Base-by-base conservation (phyloP, 1,140 invertebrate genomes). In the Calycopis cecrops region DNA sequence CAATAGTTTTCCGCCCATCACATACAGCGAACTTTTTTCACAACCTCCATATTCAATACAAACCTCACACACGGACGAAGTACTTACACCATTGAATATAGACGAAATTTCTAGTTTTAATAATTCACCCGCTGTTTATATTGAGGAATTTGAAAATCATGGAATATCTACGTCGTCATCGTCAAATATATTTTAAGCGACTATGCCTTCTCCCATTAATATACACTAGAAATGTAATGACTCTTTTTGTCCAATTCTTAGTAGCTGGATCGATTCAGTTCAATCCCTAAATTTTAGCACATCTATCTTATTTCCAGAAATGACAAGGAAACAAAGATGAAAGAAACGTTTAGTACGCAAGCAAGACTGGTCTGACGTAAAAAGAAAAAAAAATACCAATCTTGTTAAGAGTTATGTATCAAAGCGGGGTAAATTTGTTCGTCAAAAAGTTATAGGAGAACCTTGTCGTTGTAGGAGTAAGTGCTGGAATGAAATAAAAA, bases 351-450 rank as follows among this genome's bases (percentile, higher is more conserved):
- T 48, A 9, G 47, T 48, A 21, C 9, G 28, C 21, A 48, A 11
- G 11, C 18, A 48, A 21, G 28, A 48, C 18, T 48, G 47, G 47
- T 48, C 47, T 18, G 47, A 48, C 4, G 47, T 48, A 11, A 48
- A 48, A 48, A 0, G 48, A 35, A 50, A 50, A n/a, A n/a, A n/a
- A n/a, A n/a, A n/a, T n/a, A n/a, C n/a, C n/a, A 50, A 50, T 17
- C 48, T 50, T 35, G 48, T 28, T 33, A 50, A 50, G 34, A 50
- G 48, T 34, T 50, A 50, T 33, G 12, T 50, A 17, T 48, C 47
- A 21, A 48, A 28, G 28, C 18, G 47, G 12, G 18, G 18, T 28
- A 48, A 9, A 48, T 48, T 48, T 48, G 17, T 48, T 21, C 6
- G 35, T 12, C 33, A 50, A 16, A 37, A 50, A 37, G n/a, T n/a